Conservation (phyloP, 2,797 vertebrate genomes). For the Astyanax mexicanus region DNA sequence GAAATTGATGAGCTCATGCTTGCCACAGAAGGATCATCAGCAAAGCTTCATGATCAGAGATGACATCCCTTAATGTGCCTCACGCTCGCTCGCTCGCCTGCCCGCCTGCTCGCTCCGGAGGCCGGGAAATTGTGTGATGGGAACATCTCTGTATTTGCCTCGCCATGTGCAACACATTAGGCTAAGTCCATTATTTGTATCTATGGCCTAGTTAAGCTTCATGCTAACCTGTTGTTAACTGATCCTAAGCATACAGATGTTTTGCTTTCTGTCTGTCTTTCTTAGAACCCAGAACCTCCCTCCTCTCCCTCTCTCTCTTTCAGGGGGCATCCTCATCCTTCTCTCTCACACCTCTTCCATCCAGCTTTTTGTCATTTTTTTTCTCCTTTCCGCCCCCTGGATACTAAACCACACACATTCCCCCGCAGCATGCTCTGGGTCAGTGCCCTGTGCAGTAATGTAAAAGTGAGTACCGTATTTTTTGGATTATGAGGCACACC, state of each 20-base stretch:
- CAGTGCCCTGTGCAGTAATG: constrained; percentile 32
- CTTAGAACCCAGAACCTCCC: too few species aligned
- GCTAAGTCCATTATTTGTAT: constrained; percentile 53
- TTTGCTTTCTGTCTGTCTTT: constrained; percentile 29
- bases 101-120: neutral
- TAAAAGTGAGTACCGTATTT: constrained; percentile 38
- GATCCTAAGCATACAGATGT: constrained; percentile 65
- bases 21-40: constrained; percentile 31
- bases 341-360: constrained; percentile 50
- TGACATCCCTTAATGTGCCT: constrained; percentile 43
- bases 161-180: constrained; percentile 54
- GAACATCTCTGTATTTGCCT: constrained; percentile 45
- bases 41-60: constrained; percentile 29
- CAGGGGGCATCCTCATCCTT: constrained; percentile 27
- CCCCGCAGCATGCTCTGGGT: constrained; percentile 31
- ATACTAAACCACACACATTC: constrained; percentile 49
- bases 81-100: neutral
- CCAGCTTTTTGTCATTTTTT: constrained; percentile 14
- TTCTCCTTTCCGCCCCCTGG: constrained; percentile 1
- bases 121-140: constrained; percentile 42
- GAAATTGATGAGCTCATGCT: constrained; percentile 22
- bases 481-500: too few species aligned
- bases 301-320: constrained; percentile 20
- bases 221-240: constrained; percentile 46
- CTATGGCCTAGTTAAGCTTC: constrained; percentile 47